A percentile compares a stretch with the other conserved stretches of the same genome.
These are phyloP conservation scores for Urophycis tenuis DNA, from an alignment of 2,797 vertebrate species.

Conservation along the genomic window DNA sequence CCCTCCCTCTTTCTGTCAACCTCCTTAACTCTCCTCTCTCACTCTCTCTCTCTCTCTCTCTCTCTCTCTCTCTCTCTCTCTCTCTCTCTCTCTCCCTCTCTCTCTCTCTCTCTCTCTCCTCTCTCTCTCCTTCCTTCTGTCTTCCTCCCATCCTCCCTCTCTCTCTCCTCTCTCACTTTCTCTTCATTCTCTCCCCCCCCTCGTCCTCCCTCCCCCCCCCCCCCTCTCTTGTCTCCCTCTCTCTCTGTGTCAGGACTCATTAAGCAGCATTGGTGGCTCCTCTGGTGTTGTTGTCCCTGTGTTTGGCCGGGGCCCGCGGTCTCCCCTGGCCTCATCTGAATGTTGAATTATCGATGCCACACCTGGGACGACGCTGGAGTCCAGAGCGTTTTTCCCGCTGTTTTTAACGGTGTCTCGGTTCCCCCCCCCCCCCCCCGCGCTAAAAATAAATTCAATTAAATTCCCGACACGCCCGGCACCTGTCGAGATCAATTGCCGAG, in stretches of 20 bases:
- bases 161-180: too few species aligned
- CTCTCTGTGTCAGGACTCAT: neutral
- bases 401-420: neutral
- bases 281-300: neutral
- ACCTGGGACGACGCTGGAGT: neutral
- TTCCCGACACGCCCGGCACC: too few species aligned
- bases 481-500: neutral
- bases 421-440: too few species aligned
- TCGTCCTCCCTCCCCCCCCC: too few species aligned
- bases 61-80: slow-evolving; percentile 6
- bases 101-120: neutral
- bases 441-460: neutral
- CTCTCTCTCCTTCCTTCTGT: too few species aligned
- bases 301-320: neutral
- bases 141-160: too few species aligned
- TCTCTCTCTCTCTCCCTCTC: slow-evolving; percentile 1
- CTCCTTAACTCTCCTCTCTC: too few species aligned
- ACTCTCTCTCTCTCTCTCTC: neutral
- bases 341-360: neutral
- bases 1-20: too few species aligned
- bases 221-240: neutral
- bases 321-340: neutral
- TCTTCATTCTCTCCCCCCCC: too few species aligned
- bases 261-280: slow-evolving; percentile 23
- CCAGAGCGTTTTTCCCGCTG: neutral